These are phyloP conservation scores for Xylophagus ater DNA, from an alignment of 2,888 invertebrate species.

Conservation along the genomic window DNA sequence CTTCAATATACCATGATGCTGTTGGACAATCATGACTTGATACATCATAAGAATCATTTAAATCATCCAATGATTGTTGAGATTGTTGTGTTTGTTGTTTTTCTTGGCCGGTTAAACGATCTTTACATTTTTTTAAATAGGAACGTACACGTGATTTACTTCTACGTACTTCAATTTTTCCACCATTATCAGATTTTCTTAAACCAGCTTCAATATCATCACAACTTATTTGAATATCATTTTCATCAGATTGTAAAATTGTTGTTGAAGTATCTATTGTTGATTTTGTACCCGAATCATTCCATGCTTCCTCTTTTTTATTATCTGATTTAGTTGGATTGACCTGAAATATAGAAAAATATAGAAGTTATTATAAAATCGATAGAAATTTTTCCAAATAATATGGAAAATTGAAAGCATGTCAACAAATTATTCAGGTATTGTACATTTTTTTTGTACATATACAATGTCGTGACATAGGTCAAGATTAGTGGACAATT, in stretches of 20 bases:
- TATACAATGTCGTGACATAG: constrained; percentile 10
- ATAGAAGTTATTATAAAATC: background rate
- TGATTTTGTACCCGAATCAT: constrained; percentile 1
- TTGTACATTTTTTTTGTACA: constrained; percentile 4
- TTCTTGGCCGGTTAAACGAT: constrained; percentile 35
- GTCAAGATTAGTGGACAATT: constrained; percentile 11
- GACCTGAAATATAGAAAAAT: constrained; percentile 14
- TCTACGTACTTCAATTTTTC: constrained; percentile 23
- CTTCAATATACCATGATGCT: constrained; percentile 21
- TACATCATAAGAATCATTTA: background rate
- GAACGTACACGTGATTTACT: constrained; percentile 39
- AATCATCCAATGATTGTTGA: constrained; percentile 9
- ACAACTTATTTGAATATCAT: background rate
- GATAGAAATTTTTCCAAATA: constrained; percentile 6
- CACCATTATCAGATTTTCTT: constrained; percentile 5
- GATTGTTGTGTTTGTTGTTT: constrained; percentile 9
- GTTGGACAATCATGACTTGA: constrained; percentile 12
- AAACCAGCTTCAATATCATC: constrained; percentile 12
- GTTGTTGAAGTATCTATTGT: background rate
- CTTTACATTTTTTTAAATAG: constrained; percentile 37
- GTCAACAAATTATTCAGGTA: background rate
- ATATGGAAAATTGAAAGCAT: constrained; percentile 1
- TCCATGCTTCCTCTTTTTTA: constrained; percentile 16
- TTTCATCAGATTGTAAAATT: background rate
- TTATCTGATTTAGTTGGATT: constrained; percentile 11